Evolutionary conservation across 2,113 vertebrate genomes (phyloP).

Genomic region (Gorsachius goisagi): DNA sequence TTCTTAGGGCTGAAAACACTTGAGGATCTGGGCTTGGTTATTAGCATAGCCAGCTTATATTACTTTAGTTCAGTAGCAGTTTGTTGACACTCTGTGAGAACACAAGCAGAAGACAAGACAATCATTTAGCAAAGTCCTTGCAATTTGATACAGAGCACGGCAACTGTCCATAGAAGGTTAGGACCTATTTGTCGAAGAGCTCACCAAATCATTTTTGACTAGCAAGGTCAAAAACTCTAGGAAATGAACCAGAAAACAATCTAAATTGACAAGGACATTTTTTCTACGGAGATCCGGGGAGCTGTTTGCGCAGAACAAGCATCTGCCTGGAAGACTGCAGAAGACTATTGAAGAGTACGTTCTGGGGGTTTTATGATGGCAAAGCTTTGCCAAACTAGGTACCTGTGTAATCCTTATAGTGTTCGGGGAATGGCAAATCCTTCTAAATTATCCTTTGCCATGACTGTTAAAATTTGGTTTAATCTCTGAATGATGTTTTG

Average conservation of each 20-base stretch:
- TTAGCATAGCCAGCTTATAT: not conserved
- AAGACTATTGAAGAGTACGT: not conserved
- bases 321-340: not conserved
- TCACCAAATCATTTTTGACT: not conserved
- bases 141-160: not conserved
- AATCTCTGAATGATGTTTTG: not conserved
- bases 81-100: not conserved
- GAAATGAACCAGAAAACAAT: conserved; percentile 1
- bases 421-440: not conserved
- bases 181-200: not conserved
- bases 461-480: not conserved
- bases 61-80: not conserved
- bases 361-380: not conserved
- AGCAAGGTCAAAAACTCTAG: not conserved
- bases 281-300: not conserved
- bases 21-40: not conserved
- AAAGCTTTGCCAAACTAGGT: not conserved
- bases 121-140: not conserved
- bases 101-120: not conserved
- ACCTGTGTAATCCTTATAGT: not conserved
- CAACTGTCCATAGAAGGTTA: not conserved
- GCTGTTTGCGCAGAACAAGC: not conserved
- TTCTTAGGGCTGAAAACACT: not conserved
- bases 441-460: not conserved
- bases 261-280: not conserved